phyloP scores from a whole-genome alignment of 2,888 invertebrate species.

The Agrenia bidenticulata region DNA sequence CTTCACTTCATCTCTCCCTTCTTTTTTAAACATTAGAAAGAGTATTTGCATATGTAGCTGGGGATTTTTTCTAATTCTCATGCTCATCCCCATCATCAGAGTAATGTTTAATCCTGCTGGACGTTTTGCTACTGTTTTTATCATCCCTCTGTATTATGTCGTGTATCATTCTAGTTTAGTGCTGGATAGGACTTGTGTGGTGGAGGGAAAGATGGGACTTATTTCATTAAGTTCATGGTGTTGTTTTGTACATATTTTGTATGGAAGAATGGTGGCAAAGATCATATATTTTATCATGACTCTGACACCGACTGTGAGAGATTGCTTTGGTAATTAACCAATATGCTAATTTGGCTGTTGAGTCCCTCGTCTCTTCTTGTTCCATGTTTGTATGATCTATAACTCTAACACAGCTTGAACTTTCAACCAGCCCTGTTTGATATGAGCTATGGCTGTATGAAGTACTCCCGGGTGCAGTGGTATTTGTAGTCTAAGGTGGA shows the following conservation, averaged over 20 bases:
- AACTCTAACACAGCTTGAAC: conserved; percentile 21
- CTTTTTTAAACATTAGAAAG: not conserved
- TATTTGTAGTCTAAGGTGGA: not conserved
- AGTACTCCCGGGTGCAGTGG: no score
- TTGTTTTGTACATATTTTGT: conserved; percentile 7
- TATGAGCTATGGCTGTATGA: not conserved
- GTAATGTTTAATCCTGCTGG: not conserved
- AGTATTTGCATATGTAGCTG: conserved; percentile 3
- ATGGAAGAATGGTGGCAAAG: conserved; percentile 15
- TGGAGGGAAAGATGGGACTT: not conserved
- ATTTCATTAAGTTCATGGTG: not conserved
- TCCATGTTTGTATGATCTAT: conserved; percentile 16
- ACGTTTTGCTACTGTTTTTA: not conserved
- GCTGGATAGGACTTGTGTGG: no score
- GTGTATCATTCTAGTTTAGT: no score
- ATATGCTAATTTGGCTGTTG: conserved; percentile 29
- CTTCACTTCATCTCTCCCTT: conserved; percentile 7
- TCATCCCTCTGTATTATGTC: not conserved
- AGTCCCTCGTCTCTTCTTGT: conserved; percentile 7
- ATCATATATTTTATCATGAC: conserved; percentile 9
- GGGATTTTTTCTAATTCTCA: conserved; percentile 6
- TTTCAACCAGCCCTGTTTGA: conserved; percentile 6
- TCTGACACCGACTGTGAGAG: conserved; percentile 23
- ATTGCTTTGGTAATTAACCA: conserved; percentile 32
- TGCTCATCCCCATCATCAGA: not conserved